Evolutionary conservation across 64 coral and sea anemone species (phyloP).

Genomic region (Catalaphyllia jardinei): DNA sequence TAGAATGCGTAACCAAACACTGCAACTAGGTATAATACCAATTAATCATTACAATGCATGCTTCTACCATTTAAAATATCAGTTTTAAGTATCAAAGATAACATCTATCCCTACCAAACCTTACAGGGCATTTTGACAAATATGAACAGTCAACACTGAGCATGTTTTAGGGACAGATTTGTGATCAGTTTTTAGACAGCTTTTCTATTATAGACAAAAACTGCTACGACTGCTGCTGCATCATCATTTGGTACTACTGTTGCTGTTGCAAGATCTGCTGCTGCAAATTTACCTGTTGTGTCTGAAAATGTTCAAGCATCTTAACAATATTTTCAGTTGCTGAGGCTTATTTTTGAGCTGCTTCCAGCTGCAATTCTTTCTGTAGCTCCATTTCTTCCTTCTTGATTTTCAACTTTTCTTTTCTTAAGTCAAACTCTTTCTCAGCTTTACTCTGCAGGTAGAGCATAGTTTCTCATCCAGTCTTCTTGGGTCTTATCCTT

Average conservation of each 20-base stretch:
- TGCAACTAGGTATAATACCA: no score
- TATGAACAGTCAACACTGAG: no score
- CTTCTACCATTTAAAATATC: no score
- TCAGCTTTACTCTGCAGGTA: slow-evolving; percentile 48
- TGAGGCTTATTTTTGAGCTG: slow-evolving; percentile 48
- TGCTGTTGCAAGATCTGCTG: slow-evolving; percentile 50
- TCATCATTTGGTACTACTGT: slow-evolving; percentile 53
- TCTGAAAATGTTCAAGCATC: slow-evolving; percentile 63
- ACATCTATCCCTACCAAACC: no score
- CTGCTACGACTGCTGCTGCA: slow-evolving; percentile 55
- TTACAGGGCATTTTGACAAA: no score
- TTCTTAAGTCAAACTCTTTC: slow-evolving; percentile 48
- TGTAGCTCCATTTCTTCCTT: slow-evolving; percentile 56
- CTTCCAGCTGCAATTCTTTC: slow-evolving; percentile 57
- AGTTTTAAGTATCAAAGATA: no score
- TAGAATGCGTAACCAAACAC: no score
- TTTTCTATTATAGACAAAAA: slow-evolving; percentile 47
- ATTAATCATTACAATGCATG: no score
- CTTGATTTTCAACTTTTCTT: slow-evolving; percentile 39
- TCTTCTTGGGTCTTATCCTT: slow-evolving; percentile 35
- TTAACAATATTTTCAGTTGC: slow-evolving; percentile 48
- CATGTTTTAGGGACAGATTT: no score
- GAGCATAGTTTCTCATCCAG: slow-evolving; percentile 39
- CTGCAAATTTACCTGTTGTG: slow-evolving; percentile 55
- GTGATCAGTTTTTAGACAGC: slow-evolving; percentile 47